These are phyloP conservation scores for Labeo catla DNA, from an alignment of 2,113 vertebrate species.

Conservation along the genomic window DNA sequence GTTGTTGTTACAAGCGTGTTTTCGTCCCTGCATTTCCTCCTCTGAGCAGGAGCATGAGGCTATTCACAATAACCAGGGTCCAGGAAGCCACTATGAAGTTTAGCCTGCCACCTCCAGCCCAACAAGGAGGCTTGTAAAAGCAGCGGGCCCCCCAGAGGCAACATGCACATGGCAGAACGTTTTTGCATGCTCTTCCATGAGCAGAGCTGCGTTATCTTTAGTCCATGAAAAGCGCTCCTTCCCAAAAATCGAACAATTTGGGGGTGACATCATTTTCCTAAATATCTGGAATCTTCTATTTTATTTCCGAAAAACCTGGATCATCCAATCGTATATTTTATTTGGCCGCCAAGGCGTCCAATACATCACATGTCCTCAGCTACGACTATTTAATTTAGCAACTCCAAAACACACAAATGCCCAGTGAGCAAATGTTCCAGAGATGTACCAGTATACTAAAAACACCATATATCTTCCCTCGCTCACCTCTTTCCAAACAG, in stretches of 20 bases:
- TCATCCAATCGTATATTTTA: constrained; percentile 95
- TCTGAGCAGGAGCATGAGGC: constrained; percentile 46
- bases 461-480: constrained; percentile 89
- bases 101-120: constrained; percentile 57
- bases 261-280: constrained; percentile 92
- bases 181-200: constrained; percentile 57
- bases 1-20: constrained; percentile 62
- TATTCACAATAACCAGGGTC: constrained; percentile 69
- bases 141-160: constrained; percentile 63
- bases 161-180: constrained; percentile 56
- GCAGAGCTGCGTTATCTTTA: constrained; percentile 61
- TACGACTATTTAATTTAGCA: constrained; percentile 95
- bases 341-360: constrained; percentile 86
- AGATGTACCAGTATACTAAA: constrained; percentile 87
- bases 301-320: constrained; percentile 85
- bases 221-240: constrained; percentile 65
- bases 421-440: constrained; percentile 88
- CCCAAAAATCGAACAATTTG: constrained; percentile 68
- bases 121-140: constrained; percentile 61
- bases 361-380: constrained; percentile 91
- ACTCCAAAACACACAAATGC: constrained; percentile 99
- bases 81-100: constrained; percentile 64
- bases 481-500: constrained; percentile 88
- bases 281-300: constrained; percentile 79
- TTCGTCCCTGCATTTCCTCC: constrained; percentile 63